Conservation (phyloP, 1,140 invertebrate genomes). For the Eueides isabella region DNA sequence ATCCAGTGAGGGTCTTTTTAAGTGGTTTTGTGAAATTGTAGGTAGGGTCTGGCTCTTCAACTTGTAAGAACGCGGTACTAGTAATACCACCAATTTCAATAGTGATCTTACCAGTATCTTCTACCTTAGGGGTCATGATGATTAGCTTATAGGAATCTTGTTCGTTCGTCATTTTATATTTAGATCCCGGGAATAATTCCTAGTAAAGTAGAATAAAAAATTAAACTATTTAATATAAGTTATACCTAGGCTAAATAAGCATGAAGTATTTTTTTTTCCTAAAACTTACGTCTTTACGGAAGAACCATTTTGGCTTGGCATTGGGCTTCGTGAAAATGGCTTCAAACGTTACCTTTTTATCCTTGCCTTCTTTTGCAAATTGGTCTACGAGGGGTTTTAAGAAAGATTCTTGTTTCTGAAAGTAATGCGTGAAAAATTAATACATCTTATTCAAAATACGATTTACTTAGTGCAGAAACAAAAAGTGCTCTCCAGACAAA, state of each 20-base stretch:
- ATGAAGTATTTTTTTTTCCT: background rate
- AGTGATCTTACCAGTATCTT: conserved; percentile 98
- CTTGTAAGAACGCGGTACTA: conserved; percentile 95
- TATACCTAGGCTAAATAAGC: background rate
- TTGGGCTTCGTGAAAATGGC: conserved; percentile 95
- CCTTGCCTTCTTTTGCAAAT: conserved; percentile 97
- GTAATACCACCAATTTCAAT: conserved; percentile 96
- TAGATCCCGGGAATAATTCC: conserved; percentile 95
- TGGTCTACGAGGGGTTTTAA: conserved; percentile 96
- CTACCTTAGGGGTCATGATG: conserved; percentile 95
- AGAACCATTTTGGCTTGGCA: conserved; percentile 95
- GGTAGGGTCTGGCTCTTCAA: conserved; percentile 97
- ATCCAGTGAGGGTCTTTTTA: conserved; percentile 93
- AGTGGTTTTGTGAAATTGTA: conserved; percentile 96
- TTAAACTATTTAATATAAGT: background rate
- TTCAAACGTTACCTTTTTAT: conserved; percentile 96
- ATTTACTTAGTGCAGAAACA: conserved; percentile 55
- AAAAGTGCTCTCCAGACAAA: conserved; percentile 75
- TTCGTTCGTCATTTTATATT: conserved; percentile 96
- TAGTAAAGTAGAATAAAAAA: conserved; percentile 62
- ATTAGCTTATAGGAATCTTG: conserved; percentile 95
- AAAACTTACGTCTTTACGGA: conserved; percentile 94
- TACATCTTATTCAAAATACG: conserved; percentile 43
- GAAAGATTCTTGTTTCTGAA: conserved; percentile 97
- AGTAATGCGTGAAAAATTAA: conserved; percentile 62